Conservation (phyloP, 2,888 invertebrate species). For the Agrotis clavis region DNA sequence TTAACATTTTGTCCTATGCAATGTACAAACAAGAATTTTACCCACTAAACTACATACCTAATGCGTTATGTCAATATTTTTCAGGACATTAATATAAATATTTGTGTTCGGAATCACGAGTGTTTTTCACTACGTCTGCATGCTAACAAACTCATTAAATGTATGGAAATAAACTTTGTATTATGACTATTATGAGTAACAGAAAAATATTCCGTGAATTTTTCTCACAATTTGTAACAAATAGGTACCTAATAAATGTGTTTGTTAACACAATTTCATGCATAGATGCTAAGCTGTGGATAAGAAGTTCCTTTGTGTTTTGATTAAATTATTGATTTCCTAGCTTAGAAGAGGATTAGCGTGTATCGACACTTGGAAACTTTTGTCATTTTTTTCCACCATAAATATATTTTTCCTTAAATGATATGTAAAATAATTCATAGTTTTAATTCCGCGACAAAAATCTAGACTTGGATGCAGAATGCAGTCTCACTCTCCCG, state of each 20-base stretch:
- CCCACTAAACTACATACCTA: constrained; percentile 35
- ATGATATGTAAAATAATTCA: too few species aligned
- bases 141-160: constrained; percentile 21
- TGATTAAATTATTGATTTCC: too few species aligned
- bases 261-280: neutral
- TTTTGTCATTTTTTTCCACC: too few species aligned
- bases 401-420: too few species aligned
- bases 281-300: neutral
- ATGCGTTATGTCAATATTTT: constrained; percentile 49
- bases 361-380: too few species aligned
- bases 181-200: constrained; percentile 7
- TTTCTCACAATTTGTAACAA: neutral
- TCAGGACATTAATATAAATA: constrained; percentile 33
- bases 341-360: too few species aligned
- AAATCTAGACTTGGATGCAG: too few species aligned
- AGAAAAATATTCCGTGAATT: neutral
- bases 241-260: neutral
- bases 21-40: constrained; percentile 16
- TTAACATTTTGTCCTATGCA: neutral
- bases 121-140: constrained; percentile 3
- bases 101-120: constrained; percentile 28
- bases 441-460: too few species aligned
- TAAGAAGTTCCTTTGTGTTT: too few species aligned
- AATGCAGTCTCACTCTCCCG: too few species aligned
- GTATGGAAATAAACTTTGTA: constrained; percentile 21